Base-by-base conservation (phyloP, 2,888 invertebrate genomes). In the Catocala sponsa region DNA sequence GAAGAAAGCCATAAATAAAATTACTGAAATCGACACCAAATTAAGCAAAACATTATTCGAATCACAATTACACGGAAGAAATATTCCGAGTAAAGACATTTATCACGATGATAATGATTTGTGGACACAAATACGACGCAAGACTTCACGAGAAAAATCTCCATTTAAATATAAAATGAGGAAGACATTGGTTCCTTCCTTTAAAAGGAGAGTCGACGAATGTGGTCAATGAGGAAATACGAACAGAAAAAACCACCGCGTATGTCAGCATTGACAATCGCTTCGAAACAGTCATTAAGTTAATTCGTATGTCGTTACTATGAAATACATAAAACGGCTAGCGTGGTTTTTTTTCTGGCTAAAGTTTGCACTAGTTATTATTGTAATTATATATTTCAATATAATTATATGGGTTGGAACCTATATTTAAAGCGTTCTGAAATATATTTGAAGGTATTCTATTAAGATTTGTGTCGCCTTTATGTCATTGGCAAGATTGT, bases 101-200 rank as follows among this genome's bases (percentile, higher is more conserved):
- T 78, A 80, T 81, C 80, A 81, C 59, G 42, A 47, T 56, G 59
- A 66, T 64, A 67, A 79, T 76, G 71, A 80, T 77, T 66, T 73
- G 61, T 63, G 53, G 55, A 55, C 55, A 59, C 68, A 69, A 70
- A 72, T 68, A 67, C 57, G 62, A 68, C 65, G 66, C 61, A 70
- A 69, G 52, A 15, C 13, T 13, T 38, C 52, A 48, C 11, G n/a
- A 13, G 63, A 67, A 61, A 67, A 54, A 67, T 55, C 38, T 61
- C 42, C 41, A 76, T 79, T 80, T 76, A 78, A 77, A 75, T 69
- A 74, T 76, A 80, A 79, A 79, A 83, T 64, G 71, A 82, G 82
- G 81, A 84, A 84, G 77, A 74, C 68, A 68, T 72, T 69, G 71
- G 64, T 78, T 78, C 74, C 78, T 82, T 81, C 87, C 85, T 73